Percentiles rank a stretch among this genome's conserved stretches.
These are phyloP conservation scores for Drosophila dives DNA, from an alignment of 2,888 invertebrate genomes.

Conservation along the genomic window DNA sequence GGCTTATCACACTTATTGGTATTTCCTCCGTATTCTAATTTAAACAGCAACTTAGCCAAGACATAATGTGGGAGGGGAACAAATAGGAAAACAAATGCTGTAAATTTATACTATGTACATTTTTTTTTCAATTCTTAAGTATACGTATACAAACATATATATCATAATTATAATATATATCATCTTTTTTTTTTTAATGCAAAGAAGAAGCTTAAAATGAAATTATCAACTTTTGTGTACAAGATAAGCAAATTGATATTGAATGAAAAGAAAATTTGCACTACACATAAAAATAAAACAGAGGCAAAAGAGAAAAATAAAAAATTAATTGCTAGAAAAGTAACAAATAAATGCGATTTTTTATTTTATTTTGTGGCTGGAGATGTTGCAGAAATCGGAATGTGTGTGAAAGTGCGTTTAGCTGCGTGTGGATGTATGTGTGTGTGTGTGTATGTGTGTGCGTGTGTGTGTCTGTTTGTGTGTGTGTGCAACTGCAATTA, in stretches of 20 bases:
- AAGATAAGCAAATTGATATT: constrained; percentile 52
- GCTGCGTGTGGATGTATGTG: too few relatives aligned
- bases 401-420: background rate
- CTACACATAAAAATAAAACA: constrained; percentile 48
- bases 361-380: background rate
- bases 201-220: constrained; percentile 39
- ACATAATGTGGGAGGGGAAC: constrained; percentile 17
- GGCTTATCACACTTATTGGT: constrained; percentile 31
- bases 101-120: constrained; percentile 50
- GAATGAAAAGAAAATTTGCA: constrained; percentile 53
- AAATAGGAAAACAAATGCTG: constrained; percentile 30
- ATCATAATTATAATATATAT: constrained; percentile 13
- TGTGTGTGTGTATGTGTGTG: background rate
- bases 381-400: background rate
- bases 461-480: background rate
- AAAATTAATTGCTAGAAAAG: constrained; percentile 20
- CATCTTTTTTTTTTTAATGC: constrained; percentile 25
- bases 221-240: constrained; percentile 49
- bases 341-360: constrained; percentile 11
- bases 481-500: constrained; percentile 39
- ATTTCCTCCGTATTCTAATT: constrained; percentile 1
- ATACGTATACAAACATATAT: background rate
- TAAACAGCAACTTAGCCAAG: constrained; percentile 22
- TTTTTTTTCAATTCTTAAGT: constrained; percentile 29
- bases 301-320: constrained; percentile 25